These are phyloP conservation scores for Ascaphus truei DNA, from an alignment of 2,113 vertebrate genomes.

Conservation along the genomic window DNA sequence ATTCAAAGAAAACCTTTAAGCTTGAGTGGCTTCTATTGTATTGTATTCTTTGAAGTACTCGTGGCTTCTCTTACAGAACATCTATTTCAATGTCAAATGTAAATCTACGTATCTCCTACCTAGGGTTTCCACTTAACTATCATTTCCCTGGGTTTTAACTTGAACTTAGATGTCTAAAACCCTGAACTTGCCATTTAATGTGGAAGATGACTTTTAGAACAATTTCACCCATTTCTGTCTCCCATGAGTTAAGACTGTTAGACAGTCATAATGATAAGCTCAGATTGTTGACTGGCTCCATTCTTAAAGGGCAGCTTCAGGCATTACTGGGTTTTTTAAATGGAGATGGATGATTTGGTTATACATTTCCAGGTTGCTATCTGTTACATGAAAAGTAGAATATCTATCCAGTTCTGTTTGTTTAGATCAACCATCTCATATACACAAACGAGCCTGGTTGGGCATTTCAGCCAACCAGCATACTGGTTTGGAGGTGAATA, in stretches of 20 bases:
- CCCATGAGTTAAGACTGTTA: no score
- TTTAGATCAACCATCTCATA: not conserved
- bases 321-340: no score
- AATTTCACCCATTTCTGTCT: no score
- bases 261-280: no score
- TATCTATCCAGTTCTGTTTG: not conserved
- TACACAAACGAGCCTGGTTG: conserved; percentile 1
- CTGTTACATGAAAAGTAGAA: not conserved
- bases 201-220: not conserved
- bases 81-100: not conserved
- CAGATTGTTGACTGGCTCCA: no score
- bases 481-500: conserved; percentile 16
- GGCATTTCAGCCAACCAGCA: conserved; percentile 14
- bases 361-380: not conserved
- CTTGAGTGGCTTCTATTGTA: no score
- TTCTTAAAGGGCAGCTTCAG: no score
- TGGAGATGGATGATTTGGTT: not conserved
- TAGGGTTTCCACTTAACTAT: not conserved
- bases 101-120: not conserved
- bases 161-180: not conserved
- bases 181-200: not conserved
- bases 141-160: not conserved
- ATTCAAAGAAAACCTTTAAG: no score
- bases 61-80: not conserved
- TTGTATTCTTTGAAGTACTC: no score